These are phyloP conservation scores for Seriola aureovittata DNA, from an alignment of 2,113 vertebrate genomes.

Conservation along the genomic window DNA sequence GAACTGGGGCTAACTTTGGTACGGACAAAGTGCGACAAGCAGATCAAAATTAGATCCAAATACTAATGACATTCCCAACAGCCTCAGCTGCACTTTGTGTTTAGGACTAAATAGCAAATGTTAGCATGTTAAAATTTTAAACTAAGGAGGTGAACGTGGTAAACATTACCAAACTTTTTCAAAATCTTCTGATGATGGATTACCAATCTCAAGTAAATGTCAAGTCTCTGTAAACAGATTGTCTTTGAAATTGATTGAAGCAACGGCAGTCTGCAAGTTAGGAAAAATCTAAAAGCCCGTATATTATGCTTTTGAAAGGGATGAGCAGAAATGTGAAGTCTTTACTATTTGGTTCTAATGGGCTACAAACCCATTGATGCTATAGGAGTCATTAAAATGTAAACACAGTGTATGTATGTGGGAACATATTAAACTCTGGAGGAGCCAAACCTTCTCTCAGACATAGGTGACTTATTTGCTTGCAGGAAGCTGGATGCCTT, in stretches of 20 bases:
- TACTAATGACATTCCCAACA: too few relatives aligned
- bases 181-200: slow-evolving; percentile 7
- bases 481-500: slow-evolving; percentile 96
- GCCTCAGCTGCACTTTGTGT: too few relatives aligned
- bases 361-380: neutral
- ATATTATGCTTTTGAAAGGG: neutral
- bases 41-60: too few relatives aligned
- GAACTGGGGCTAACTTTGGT: too few relatives aligned
- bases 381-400: too few relatives aligned
- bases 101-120: neutral
- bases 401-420: neutral
- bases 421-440: neutral
- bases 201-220: neutral
- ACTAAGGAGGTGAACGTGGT: too few relatives aligned
- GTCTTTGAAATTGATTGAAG: neutral
- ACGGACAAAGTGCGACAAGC: too few relatives aligned
- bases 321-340: neutral
- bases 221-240: neutral
- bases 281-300: too few relatives aligned
- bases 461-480: neutral
- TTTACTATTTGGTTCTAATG: neutral
- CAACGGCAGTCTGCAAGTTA: neutral
- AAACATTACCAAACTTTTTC: neutral
- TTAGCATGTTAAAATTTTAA: too few relatives aligned
- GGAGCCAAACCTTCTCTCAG: neutral